Evolutionary conservation across 2,113 vertebrate species (phyloP).

Genomic region (Hippocampus guttulatus): DNA sequence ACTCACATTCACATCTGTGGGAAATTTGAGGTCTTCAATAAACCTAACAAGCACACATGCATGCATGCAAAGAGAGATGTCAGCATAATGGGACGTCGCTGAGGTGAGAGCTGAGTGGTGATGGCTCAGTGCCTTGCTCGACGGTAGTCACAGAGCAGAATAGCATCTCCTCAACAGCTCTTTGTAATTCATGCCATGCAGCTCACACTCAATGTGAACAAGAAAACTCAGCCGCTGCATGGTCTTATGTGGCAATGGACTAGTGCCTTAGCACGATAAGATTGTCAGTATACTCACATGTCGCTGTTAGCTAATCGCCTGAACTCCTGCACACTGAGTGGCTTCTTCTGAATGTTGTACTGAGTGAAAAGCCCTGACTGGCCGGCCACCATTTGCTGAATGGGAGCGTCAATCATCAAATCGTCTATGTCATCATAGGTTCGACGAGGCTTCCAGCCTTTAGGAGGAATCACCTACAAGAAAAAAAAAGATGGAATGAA

Average conservation of each 20-base stretch:
- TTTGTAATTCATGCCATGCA: no score
- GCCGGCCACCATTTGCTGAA: constrained; percentile 95
- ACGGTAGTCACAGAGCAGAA: no score
- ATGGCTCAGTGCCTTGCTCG: no score
- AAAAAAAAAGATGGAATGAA: not conserved
- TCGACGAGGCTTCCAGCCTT: constrained; percentile 88
- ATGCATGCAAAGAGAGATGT: no score
- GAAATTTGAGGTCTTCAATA: no score
- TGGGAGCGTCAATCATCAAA: constrained; percentile 89
- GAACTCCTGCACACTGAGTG: constrained; percentile 92
- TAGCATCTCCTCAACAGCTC: no score
- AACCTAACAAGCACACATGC: no score
- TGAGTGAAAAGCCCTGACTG: constrained; percentile 97
- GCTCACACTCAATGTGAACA: no score
- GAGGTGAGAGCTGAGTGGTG: no score
- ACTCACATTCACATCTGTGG: no score
- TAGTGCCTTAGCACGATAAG: not conserved
- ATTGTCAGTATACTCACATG: constrained; percentile 74
- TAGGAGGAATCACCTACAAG: constrained; percentile 88
- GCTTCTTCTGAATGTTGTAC: constrained; percentile 98
- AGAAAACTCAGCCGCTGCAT: not conserved
- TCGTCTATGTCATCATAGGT: constrained; percentile 95
- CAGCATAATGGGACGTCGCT: no score
- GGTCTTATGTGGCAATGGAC: not conserved
- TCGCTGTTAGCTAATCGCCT: constrained; percentile 91